A percentile compares a stretch with the other conserved stretches of the same genome.
These are phyloP conservation scores for Alces alces DNA, from an alignment of 2,113 vertebrate genomes.

Conservation along the genomic window DNA sequence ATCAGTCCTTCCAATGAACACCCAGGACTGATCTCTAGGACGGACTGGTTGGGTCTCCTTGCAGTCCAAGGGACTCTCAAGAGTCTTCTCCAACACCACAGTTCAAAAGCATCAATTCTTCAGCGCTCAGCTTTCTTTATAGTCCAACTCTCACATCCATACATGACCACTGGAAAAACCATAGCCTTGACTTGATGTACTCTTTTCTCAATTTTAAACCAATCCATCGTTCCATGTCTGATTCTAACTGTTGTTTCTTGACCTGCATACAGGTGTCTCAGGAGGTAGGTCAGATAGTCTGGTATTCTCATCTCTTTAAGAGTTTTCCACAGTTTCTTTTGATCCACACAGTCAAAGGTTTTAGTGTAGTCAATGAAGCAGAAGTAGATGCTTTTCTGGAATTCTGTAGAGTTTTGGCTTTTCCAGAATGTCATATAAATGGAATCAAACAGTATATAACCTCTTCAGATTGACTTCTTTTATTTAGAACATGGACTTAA, in stretches of 20 bases:
- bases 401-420: not conserved
- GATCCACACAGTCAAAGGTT: not conserved
- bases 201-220: not conserved
- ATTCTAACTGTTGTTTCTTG: not conserved
- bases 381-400: not conserved
- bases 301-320: not conserved
- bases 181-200: not conserved
- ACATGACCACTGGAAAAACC: not conserved
- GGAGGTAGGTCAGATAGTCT: not conserved
- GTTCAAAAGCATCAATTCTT: not conserved
- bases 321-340: not conserved
- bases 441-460: not conserved
- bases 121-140: rapidly evolving
- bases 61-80: not conserved
- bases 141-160: not conserved
- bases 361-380: not conserved
- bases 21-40: not conserved
- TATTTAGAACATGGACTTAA: not conserved
- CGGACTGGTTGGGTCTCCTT: not conserved
- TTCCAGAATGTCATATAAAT: not conserved
- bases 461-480: not conserved
- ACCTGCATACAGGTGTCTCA: not conserved
- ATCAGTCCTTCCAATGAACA: not conserved
- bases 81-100: not conserved
- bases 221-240: not conserved